A percentile compares a stretch with the other conserved stretches of the same genome.
These are phyloP conservation scores for Phycodurus eques DNA, from an alignment of 2,113 vertebrate genomes.

Conservation along the genomic window DNA sequence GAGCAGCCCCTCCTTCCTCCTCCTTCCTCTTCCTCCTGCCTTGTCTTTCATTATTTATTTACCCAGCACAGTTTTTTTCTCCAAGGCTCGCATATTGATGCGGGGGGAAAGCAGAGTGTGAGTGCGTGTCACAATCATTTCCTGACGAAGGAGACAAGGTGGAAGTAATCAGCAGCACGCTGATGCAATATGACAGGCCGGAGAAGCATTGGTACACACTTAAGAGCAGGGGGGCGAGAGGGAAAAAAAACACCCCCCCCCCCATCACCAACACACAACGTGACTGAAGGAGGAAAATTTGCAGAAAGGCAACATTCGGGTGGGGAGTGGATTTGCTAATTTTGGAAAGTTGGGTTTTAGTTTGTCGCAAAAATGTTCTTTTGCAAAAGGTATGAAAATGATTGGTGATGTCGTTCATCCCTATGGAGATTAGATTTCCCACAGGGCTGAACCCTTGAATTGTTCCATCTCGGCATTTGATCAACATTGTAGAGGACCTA, in stretches of 20 bases:
- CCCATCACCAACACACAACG: not conserved
- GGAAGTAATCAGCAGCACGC: conserved; percentile 78
- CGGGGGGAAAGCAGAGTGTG: conserved; percentile 72
- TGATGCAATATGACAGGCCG: conserved; percentile 78
- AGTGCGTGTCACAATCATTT: conserved; percentile 79
- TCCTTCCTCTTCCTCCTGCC: conserved; percentile 38
- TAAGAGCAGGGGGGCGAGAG: conserved; percentile 65
- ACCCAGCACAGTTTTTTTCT: conserved; percentile 73
- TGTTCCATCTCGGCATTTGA: too few species aligned
- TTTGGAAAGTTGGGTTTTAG: conserved; percentile 43
- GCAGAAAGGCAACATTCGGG: conserved; percentile 52
- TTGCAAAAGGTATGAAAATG: conserved; percentile 5
- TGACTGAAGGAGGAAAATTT: conserved; percentile 55
- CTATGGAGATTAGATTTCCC: not conserved
- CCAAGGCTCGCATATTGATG: conserved; percentile 77
- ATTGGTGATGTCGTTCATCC: not conserved
- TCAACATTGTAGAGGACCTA: too few species aligned
- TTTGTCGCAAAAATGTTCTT: conserved; percentile 24
- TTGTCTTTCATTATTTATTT: conserved; percentile 79
- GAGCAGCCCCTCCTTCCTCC: conserved; percentile 27
- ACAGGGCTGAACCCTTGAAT: not conserved
- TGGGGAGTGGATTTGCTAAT: conserved; percentile 59
- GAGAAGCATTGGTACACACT: conserved; percentile 71
- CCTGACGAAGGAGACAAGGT: conserved; percentile 79
- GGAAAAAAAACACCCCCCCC: conserved; percentile 45